These are phyloP conservation scores for Hydrocynus forskahlii DNA, from an alignment of 2,797 vertebrate species.

Conservation along the genomic window DNA sequence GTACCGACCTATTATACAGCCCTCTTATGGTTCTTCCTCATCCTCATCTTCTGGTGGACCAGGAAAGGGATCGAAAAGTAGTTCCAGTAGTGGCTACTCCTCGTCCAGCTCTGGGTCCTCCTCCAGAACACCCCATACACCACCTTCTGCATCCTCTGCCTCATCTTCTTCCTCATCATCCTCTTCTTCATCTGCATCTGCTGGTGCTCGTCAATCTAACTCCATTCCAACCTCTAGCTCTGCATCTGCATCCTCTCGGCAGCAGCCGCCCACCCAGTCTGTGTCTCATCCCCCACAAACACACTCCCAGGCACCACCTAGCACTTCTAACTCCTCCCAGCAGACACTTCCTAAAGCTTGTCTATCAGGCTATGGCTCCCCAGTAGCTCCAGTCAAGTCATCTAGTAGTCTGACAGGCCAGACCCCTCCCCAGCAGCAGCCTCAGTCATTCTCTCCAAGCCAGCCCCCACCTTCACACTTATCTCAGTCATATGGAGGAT, in stretches of 20 bases:
- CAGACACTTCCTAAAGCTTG: conserved; percentile 79
- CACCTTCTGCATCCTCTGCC: conserved; percentile 81
- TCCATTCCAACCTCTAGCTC: conserved; percentile 74
- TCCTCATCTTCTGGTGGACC: conserved; percentile 76
- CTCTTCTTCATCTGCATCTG: conserved; percentile 85
- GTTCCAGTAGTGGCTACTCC: conserved; percentile 87
- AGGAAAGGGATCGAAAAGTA: conserved; percentile 80
- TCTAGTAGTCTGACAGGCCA: conserved; percentile 79
- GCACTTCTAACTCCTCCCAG: conserved; percentile 73
- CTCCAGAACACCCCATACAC: conserved; percentile 84
- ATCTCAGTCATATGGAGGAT: conserved; percentile 83
- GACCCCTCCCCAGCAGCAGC: conserved; percentile 77
- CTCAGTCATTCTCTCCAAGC: conserved; percentile 83
- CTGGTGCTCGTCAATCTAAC: conserved; percentile 72
- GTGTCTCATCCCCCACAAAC: conserved; percentile 82
- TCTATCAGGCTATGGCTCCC: conserved; percentile 81
- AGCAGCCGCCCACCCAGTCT: conserved; percentile 80
- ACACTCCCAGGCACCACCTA: conserved; percentile 75
- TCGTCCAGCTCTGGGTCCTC: conserved; percentile 81
- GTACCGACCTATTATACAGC: conserved; percentile 93
- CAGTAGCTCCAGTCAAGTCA: conserved; percentile 84
- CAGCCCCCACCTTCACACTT: conserved; percentile 80
- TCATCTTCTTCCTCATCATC: conserved; percentile 81
- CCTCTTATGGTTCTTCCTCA: conserved; percentile 78
- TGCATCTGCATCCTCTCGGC: conserved; percentile 80